These are phyloP conservation scores for Ennomos erosarius DNA, from an alignment of 2,888 invertebrate species.

Conservation along the genomic window DNA sequence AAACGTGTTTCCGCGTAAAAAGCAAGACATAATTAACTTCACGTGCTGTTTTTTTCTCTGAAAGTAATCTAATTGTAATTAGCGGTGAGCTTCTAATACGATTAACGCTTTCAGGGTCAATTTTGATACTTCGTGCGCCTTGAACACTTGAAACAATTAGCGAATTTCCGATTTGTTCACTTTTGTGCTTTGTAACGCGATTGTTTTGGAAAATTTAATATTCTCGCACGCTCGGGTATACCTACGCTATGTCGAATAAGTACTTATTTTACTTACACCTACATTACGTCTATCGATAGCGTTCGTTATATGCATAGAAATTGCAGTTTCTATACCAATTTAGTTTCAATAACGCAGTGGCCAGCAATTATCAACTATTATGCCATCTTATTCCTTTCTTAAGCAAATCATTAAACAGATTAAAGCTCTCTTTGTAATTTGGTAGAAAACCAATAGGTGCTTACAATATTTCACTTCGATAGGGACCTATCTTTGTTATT, in stretches of 20 bases:
- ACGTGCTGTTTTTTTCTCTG: conserved; percentile 21
- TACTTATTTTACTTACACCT: no score
- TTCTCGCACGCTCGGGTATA: neutral
- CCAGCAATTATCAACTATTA: no score
- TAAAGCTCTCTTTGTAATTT: no score
- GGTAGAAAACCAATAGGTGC: no score
- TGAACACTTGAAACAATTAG: conserved; percentile 2
- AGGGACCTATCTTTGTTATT: neutral
- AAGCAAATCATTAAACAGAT: no score
- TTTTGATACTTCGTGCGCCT: conserved; percentile 6
- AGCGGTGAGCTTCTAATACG: conserved; percentile 18
- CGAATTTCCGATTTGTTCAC: conserved; percentile 7
- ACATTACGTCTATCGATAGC: no score
- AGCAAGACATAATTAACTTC: conserved; percentile 2
- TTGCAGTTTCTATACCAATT: no score
- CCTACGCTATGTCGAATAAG: no score
- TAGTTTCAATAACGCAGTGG: no score
- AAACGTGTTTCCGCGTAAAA: conserved; percentile 19
- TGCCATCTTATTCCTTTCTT: no score
- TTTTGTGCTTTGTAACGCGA: conserved; percentile 10
- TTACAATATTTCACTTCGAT: no score
- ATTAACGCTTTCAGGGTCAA: conserved; percentile 20
- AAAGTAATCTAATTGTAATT: conserved; percentile 32
- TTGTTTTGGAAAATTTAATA: conserved; percentile 2
- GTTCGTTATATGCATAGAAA: no score